Evolutionary conservation across 2,797 vertebrate species (phyloP).

Genomic region (Corythornis leucogaster): DNA sequence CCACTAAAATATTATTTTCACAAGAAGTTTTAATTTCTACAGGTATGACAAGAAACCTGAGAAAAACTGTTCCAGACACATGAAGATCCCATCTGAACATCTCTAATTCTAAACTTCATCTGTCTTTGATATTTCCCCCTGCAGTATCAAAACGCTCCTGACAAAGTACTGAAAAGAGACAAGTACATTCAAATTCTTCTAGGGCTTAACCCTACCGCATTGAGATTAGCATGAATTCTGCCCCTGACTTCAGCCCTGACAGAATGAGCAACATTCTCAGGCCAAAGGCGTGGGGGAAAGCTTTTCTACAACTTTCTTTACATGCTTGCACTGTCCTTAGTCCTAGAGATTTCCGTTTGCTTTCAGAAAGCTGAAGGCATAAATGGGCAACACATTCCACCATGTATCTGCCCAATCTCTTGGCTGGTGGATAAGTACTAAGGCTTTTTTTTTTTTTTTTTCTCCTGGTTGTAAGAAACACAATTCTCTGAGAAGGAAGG

Average conservation of each 20-base stretch:
- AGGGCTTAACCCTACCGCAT: conserved; percentile 6
- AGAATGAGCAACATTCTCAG: not conserved
- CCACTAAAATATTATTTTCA: rapidly evolving
- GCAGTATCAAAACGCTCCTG: conserved; percentile 1
- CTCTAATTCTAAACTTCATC: not conserved
- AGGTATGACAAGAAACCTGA: not conserved
- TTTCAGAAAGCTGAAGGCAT: not conserved
- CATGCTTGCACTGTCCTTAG: not conserved
- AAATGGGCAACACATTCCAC: rapidly evolving
- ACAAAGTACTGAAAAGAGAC: conserved; percentile 36
- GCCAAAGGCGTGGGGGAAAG: conserved; percentile 9
- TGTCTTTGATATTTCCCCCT: not conserved
- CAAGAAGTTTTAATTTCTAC: not conserved
- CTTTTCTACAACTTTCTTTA: conserved; percentile 23
- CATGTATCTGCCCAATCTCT: not conserved
- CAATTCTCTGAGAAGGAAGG: rapidly evolving
- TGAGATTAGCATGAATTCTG: conserved; percentile 29
- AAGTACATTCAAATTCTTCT: conserved; percentile 21
- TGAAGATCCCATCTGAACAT: not conserved
- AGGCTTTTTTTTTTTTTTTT: rapidly evolving
- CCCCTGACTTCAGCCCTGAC: conserved; percentile 56
- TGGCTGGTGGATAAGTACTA: not conserved
- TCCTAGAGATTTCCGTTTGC: not conserved
- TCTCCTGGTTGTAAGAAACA: not conserved
- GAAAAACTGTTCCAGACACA: not conserved